phyloP scores from a whole-genome alignment of 2,113 vertebrate species.

The Fregata magnificens region DNA sequence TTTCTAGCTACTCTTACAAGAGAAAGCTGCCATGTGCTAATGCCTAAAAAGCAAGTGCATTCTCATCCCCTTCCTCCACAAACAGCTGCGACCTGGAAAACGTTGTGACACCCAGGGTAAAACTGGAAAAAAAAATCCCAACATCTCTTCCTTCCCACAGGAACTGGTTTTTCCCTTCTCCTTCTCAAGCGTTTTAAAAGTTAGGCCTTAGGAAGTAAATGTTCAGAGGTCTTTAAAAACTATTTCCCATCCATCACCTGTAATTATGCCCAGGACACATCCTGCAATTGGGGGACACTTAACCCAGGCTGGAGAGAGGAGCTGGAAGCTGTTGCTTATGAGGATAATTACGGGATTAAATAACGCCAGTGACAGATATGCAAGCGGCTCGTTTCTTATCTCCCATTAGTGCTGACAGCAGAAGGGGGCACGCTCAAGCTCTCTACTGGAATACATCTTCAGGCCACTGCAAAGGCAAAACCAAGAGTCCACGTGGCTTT shows the following conservation, averaged over 20 bases:
- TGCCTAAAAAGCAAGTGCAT: neutral
- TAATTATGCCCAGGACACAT: neutral
- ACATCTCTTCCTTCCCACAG: neutral
- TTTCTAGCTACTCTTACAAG: neutral
- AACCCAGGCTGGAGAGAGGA: neutral
- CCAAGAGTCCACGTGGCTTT: neutral
- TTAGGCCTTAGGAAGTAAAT: neutral
- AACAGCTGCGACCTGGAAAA: neutral
- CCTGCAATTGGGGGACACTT: neutral
- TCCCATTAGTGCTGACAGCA: neutral
- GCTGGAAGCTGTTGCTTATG: neutral
- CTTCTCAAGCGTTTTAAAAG: neutral
- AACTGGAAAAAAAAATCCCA: neutral
- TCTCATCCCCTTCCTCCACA: neutral
- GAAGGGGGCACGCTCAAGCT: neutral
- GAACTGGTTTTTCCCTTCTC: neutral
- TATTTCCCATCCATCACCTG: neutral
- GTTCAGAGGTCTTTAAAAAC: neutral
- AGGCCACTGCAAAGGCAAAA: neutral
- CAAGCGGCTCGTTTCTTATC: neutral
- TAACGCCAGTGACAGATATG: accelerated
- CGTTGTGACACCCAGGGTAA: neutral
- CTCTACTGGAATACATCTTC: neutral
- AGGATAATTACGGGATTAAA: neutral
- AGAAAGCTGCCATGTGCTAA: neutral